These are phyloP conservation scores for Apostichopus californicus DNA, from an alignment of 35 echinoderm and acorn worm genomes.

Conservation along the genomic window DNA sequence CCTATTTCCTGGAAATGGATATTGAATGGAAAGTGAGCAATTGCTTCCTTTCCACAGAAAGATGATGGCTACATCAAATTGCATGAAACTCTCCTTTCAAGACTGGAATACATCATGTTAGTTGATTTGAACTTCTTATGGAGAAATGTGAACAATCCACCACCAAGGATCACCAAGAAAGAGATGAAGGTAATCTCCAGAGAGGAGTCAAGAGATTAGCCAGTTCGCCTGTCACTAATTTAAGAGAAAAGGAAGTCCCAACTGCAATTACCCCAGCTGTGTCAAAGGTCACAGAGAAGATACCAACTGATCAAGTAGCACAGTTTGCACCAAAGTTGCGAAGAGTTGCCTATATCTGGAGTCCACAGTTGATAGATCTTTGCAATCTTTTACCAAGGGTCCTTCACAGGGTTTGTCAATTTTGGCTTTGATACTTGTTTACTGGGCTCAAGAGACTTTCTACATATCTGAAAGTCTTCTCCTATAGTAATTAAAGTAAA, in stretches of 20 bases:
- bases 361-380: slow-evolving; percentile 16
- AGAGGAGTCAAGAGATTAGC: slow-evolving; percentile 4
- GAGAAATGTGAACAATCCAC: not conserved
- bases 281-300: not conserved
- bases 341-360: slow-evolving; percentile 49
- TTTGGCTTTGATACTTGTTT: not conserved
- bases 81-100: no score
- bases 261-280: not conserved
- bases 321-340: not conserved
- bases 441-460: no score
- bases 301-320: not conserved
- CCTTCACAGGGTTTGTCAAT: slow-evolving; percentile 30
- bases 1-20: no score
- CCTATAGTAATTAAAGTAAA: no score
- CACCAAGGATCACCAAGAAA: not conserved
- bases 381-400: slow-evolving; percentile 58
- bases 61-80: no score
- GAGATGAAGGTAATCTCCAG: not conserved
- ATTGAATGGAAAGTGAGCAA: no score
- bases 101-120: not conserved
- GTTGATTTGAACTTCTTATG: not conserved
- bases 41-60: no score
- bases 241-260: not conserved
- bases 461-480: no score
- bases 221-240: not conserved